phyloP scores from a whole-genome alignment of 2,113 vertebrate genomes.

The Proteles cristata region DNA sequence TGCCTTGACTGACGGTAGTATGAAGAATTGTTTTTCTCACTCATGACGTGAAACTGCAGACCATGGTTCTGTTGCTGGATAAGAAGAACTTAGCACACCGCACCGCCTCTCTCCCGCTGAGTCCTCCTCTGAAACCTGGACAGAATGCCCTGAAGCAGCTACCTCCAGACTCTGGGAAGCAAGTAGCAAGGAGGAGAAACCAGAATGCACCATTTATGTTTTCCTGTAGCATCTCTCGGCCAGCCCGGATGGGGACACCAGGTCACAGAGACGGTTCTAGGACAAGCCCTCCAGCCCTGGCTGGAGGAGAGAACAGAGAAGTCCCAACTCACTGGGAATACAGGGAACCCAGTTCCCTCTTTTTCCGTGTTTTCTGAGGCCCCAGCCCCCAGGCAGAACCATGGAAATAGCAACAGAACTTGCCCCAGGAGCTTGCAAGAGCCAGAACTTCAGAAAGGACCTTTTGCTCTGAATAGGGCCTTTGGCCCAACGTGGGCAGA shows the following conservation, averaged over 20 bases:
- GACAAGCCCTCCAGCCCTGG: background rate
- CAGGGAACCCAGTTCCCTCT: background rate
- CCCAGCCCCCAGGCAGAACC: background rate
- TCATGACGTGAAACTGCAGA: background rate
- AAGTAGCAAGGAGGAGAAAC: background rate
- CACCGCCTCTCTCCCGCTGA: background rate
- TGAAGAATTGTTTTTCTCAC: background rate
- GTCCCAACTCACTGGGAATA: background rate
- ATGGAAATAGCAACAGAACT: background rate
- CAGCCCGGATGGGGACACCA: too few species aligned
- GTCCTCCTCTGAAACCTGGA: background rate
- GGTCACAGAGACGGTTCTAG: background rate
- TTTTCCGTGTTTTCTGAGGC: background rate
- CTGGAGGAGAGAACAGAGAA: background rate
- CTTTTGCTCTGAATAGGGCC: background rate
- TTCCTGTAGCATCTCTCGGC: background rate
- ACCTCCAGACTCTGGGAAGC: background rate
- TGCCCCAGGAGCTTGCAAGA: background rate
- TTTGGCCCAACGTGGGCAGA: background rate
- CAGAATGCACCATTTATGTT: background rate
- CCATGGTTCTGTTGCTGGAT: background rate
- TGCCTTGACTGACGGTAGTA: background rate
- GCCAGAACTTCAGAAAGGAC: background rate
- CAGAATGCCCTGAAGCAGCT: background rate
- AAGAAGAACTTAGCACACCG: background rate